Evolutionary conservation across 2,888 invertebrate species (phyloP).

Genomic region (Xestoiulus laeticollis): DNA sequence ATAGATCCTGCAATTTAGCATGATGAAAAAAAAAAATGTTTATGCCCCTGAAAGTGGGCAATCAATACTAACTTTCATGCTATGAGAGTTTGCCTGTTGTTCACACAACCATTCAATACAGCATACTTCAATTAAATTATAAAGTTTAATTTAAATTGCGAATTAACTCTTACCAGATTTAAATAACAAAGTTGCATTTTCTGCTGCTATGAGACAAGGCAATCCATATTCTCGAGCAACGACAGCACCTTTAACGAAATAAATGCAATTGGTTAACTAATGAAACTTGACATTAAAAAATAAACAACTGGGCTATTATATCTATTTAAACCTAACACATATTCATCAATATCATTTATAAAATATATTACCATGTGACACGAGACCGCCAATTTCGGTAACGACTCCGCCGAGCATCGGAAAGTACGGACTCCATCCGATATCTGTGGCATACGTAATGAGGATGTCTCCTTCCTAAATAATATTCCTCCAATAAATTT

Average conservation of each 20-base stretch:
- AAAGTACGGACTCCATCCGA: constrained; percentile 87
- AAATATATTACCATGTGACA: constrained; percentile 75
- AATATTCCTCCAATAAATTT: neutral
- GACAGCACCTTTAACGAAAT: constrained; percentile 14
- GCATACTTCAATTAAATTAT: neutral
- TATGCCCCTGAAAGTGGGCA: neutral
- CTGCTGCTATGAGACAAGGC: constrained; percentile 16
- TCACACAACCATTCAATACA: neutral
- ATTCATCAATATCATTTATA: neutral
- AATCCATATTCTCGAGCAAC: constrained; percentile 45
- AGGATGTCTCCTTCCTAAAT: constrained; percentile 74
- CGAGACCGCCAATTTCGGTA: constrained; percentile 82
- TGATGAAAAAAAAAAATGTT: neutral
- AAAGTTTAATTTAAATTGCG: neutral
- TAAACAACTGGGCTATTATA: no score
- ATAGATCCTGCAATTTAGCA: neutral
- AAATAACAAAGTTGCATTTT: constrained; percentile 39
- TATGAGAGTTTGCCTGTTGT: neutral
- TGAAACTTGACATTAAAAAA: no score
- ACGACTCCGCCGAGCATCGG: constrained; percentile 79
- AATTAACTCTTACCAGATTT: constrained; percentile 10
- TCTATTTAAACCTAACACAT: neutral
- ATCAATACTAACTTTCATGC: neutral
- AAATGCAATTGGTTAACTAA: neutral
- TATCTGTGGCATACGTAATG: constrained; percentile 79